Evolutionary conservation across 2,113 vertebrate species (phyloP).

Genomic region (Oreotrochilus melanogaster): DNA sequence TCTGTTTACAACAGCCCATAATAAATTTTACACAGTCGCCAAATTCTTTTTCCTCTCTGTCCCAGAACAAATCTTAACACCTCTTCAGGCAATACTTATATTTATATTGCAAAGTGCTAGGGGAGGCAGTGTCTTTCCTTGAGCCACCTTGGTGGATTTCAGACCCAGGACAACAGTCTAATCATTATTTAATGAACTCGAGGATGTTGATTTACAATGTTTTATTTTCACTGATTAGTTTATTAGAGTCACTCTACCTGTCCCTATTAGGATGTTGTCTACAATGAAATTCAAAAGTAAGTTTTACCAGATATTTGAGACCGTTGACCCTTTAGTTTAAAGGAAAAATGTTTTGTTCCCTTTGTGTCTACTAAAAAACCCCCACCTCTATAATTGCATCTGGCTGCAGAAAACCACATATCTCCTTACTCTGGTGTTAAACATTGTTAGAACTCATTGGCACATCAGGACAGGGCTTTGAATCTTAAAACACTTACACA

Average conservation of each 20-base stretch:
- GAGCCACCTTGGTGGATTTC: not conserved
- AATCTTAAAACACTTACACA: not conserved
- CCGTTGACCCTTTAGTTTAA: not conserved
- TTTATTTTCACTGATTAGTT: not conserved
- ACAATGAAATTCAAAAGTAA: not conserved
- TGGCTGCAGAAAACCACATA: not conserved
- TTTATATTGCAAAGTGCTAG: not conserved
- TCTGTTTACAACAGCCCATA: not conserved
- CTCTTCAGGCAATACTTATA: not conserved
- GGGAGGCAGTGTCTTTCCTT: not conserved
- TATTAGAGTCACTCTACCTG: not conserved
- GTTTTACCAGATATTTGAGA: not conserved
- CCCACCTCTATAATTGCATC: not conserved
- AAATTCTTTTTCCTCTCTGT: not conserved
- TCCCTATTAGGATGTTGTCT: not conserved
- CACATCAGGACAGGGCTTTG: not conserved
- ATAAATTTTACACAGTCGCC: not conserved
- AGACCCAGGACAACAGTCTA: not conserved
- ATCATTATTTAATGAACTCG: not conserved
- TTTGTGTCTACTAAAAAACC: not conserved
- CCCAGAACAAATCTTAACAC: not conserved
- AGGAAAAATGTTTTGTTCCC: not conserved
- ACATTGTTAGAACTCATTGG: not conserved
- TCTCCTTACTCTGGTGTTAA: not conserved
- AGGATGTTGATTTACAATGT: not conserved